These are phyloP conservation scores for Gambelia wislizenii DNA, from an alignment of 2,797 vertebrate genomes.

Conservation along the genomic window DNA sequence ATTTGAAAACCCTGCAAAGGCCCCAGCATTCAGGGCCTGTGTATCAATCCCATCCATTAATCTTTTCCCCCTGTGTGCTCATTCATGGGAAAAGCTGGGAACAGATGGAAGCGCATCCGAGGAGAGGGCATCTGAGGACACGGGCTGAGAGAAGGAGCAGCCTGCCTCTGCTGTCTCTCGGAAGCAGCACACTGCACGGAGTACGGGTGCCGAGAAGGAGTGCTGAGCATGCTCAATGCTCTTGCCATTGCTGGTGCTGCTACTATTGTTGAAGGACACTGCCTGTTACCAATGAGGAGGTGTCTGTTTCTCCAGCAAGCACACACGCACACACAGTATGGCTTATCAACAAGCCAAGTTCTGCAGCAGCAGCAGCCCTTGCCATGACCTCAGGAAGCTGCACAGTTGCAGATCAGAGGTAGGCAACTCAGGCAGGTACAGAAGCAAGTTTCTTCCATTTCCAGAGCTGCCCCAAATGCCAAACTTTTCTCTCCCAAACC, in stretches of 20 bases:
- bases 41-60: slow-evolving; percentile 6
- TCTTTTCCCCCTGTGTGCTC: background rate
- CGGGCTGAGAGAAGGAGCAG: background rate
- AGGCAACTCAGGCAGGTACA: too few relatives aligned
- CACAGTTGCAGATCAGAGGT: background rate
- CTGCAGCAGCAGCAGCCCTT: too few relatives aligned
- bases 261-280: slow-evolving; percentile 5
- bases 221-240: background rate
- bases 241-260: background rate
- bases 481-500: too few relatives aligned
- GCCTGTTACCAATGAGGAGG: background rate
- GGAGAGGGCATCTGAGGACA: slow-evolving; percentile 35
- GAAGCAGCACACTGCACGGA: background rate
- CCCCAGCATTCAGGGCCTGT: background rate
- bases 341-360: too few relatives aligned
- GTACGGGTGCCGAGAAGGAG: background rate
- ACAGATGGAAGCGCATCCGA: slow-evolving; percentile 26
- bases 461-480: too few relatives aligned
- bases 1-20: background rate
- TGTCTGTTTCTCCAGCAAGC: background rate
- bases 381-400: background rate
- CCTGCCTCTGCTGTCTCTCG: background rate
- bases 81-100: slow-evolving; percentile 30
- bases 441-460: too few relatives aligned
- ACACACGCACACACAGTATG: background rate